Evolutionary conservation across 2,888 invertebrate genomes (phyloP).

Genomic region (Stictocephala bisonia): DNA sequence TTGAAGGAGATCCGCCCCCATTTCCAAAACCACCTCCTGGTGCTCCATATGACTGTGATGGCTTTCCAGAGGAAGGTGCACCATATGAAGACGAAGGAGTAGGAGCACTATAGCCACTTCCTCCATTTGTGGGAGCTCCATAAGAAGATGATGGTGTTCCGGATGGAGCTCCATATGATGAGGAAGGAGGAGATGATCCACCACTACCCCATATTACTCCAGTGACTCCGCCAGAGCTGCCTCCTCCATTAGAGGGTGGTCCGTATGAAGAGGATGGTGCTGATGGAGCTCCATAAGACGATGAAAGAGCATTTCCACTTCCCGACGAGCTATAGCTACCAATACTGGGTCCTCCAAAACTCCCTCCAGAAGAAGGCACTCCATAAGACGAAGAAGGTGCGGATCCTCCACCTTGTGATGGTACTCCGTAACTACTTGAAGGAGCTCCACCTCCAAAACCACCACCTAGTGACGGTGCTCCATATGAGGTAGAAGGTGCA

Average conservation of each 20-base stretch:
- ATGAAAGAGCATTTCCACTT: slow-evolving; percentile 27
- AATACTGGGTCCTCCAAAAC: slow-evolving; percentile 50
- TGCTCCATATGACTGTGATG: slow-evolving; percentile 36
- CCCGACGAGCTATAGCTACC: slow-evolving; percentile 52
- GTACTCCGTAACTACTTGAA: slow-evolving; percentile 43
- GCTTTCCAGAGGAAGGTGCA: slow-evolving; percentile 43
- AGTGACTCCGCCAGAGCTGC: background rate
- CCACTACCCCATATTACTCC: background rate
- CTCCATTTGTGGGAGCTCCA: slow-evolving; percentile 36
- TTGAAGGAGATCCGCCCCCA: slow-evolving; percentile 52
- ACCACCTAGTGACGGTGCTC: slow-evolving; percentile 49
- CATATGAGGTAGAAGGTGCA: slow-evolving; percentile 56
- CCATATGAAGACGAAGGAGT: slow-evolving; percentile 49
- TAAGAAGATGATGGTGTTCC: slow-evolving; percentile 38
- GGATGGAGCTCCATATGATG: slow-evolving; percentile 54
- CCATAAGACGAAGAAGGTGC: slow-evolving; percentile 43
- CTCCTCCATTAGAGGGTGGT: background rate
- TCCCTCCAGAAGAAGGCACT: slow-evolving; percentile 25
- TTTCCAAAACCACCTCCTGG: slow-evolving; percentile 58
- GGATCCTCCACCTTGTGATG: slow-evolving; percentile 39
- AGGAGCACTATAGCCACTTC: slow-evolving; percentile 50
- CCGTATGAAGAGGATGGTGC: slow-evolving; percentile 7
- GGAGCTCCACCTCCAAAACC: slow-evolving; percentile 17
- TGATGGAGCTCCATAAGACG: slow-evolving; percentile 48
- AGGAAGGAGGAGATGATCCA: slow-evolving; percentile 50